Conservation (phyloP, 2,797 vertebrate genomes). For the Petrocephalus sullivani region DNA sequence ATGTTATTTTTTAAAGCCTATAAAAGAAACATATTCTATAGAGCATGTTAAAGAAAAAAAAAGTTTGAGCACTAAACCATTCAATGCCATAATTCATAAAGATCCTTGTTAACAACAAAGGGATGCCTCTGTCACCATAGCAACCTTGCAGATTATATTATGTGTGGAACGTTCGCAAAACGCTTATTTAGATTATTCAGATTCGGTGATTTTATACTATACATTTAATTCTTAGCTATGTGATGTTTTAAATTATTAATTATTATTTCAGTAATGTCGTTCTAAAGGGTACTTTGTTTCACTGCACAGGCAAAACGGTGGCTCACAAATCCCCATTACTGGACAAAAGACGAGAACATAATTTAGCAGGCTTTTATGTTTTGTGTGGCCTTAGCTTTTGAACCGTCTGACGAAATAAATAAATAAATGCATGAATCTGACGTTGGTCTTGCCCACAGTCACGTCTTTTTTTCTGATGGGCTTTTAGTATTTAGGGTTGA, state of each 20-base stretch:
- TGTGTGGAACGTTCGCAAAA: neutral
- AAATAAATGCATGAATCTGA: neutral
- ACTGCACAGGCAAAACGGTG: neutral
- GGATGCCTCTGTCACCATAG: constrained; percentile 21
- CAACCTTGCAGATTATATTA: constrained; percentile 20
- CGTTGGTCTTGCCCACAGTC: neutral
- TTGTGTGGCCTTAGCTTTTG: neutral
- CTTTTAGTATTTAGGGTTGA: neutral
- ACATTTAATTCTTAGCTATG: neutral
- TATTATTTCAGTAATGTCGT: neutral
- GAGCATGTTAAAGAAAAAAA: neutral
- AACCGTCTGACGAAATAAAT: neutral
- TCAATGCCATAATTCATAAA: neutral
- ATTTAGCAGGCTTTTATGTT: neutral
- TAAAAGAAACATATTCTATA: too few relatives aligned
- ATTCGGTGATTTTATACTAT: neutral
- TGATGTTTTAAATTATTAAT: neutral
- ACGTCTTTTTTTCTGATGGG: neutral
- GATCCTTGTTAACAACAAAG: neutral
- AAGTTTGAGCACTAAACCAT: constrained; percentile 2
- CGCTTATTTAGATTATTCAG: neutral
- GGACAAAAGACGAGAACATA: neutral
- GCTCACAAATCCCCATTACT: neutral
- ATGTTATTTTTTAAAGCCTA: too few relatives aligned
- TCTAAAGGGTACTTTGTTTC: neutral